phyloP scores from a whole-genome alignment of 2,888 invertebrate genomes.

The Drosophila falleni region DNA sequence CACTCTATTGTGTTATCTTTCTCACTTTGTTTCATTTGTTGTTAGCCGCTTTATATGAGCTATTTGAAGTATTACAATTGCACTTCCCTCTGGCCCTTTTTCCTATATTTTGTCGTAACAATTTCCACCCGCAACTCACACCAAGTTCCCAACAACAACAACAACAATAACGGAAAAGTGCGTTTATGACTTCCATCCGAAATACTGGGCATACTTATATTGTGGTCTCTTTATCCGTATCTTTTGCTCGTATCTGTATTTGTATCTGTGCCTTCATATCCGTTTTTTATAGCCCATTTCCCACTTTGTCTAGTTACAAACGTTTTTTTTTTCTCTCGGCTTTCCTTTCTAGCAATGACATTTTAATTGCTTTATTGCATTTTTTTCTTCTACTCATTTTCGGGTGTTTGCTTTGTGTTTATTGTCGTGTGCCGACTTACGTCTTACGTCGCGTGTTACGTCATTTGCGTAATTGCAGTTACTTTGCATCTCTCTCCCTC shows the following conservation, averaged over 20 bases:
- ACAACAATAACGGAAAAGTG: not conserved
- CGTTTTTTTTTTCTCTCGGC: slow-evolving; percentile 12
- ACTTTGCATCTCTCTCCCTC: slow-evolving; percentile 21
- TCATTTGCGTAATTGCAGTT: slow-evolving; percentile 76
- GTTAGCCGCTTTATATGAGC: slow-evolving; percentile 33
- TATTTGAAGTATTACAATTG: slow-evolving; percentile 37
- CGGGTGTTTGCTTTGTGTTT: slow-evolving; percentile 33
- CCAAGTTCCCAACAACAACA: slow-evolving; percentile 4
- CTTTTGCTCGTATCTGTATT: slow-evolving; percentile 40
- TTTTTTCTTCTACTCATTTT: slow-evolving; percentile 31
- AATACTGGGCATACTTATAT: slow-evolving; percentile 40
- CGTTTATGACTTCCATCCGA: slow-evolving; percentile 56
- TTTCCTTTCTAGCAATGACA: slow-evolving; percentile 66
- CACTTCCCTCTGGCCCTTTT: not conserved
- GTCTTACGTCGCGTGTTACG: slow-evolving; percentile 61
- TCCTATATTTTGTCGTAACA: not conserved
- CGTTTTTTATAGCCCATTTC: slow-evolving; percentile 77
- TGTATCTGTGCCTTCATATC: slow-evolving; percentile 72
- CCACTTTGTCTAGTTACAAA: slow-evolving; percentile 33
- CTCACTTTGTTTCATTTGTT: slow-evolving; percentile 48
- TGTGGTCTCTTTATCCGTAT: slow-evolving; percentile 47
- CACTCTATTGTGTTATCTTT: slow-evolving; percentile 38
- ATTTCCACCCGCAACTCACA: slow-evolving; percentile 14
- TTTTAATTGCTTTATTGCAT: slow-evolving; percentile 82
- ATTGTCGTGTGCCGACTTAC: slow-evolving; percentile 75